Evolutionary conservation across 2,797 vertebrate species (phyloP).

Genomic region (Psittacula derbiana): DNA sequence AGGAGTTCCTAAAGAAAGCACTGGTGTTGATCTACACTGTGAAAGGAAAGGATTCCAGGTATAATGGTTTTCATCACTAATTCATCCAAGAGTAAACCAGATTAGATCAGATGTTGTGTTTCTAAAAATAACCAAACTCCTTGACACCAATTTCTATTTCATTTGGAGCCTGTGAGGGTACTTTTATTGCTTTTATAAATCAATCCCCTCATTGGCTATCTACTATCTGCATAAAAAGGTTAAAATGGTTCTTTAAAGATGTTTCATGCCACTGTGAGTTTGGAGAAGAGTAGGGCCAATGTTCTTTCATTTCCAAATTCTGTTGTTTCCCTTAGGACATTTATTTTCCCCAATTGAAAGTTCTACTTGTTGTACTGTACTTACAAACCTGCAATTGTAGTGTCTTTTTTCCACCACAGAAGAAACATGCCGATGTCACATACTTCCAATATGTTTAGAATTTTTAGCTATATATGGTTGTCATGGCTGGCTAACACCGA

Average conservation of each 20-base stretch:
- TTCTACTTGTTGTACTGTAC: not conserved
- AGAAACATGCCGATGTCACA: not conserved
- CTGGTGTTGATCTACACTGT: not conserved
- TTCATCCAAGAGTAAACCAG: not conserved
- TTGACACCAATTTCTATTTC: not conserved
- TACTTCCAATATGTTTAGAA: not conserved
- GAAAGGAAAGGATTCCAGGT: not conserved
- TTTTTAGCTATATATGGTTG: not conserved
- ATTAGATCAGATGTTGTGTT: not conserved
- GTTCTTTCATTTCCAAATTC: not conserved
- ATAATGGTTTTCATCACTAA: not conserved
- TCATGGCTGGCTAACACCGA: not conserved
- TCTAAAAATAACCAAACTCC: not conserved
- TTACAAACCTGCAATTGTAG: not conserved
- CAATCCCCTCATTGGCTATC: not conserved
- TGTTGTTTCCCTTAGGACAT: not conserved
- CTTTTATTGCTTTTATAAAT: not conserved
- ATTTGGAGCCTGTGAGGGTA: not conserved
- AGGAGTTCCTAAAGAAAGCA: not conserved
- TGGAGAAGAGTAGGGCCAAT: not conserved
- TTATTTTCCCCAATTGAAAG: not conserved
- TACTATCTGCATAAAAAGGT: not conserved
- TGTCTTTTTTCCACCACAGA: not conserved
- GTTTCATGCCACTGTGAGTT: not conserved
- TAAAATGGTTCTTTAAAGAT: not conserved